Evolutionary conservation across 1,140 invertebrate genomes (phyloP), one percentile per base, ranked within the genome.

Genomic region (Drosophila nasuta): DNA sequence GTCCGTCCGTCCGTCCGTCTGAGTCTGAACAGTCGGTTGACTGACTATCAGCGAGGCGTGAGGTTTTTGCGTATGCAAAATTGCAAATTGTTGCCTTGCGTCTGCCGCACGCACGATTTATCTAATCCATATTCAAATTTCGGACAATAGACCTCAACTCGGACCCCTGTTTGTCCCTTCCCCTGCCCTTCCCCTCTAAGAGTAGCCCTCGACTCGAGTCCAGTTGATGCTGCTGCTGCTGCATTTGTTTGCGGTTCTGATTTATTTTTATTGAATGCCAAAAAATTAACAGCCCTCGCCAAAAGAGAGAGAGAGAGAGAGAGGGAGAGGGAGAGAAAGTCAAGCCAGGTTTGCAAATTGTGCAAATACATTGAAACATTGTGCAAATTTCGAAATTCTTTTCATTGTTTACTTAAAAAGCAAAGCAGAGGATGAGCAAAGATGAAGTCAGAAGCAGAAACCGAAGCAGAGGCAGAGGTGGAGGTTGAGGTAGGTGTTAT

Each of bases 41-140:
- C 59, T 35, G 59, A 17, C 59, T 17, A 20, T 48, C 57, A 43
- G 38, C 49, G 15, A 35, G 68, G 77, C 69, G 81, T 86, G 82
- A 81, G 81, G 81, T 46, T 59, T 57, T 48, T 66, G 46, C 62
- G 52, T 79, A 82, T 74, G 79, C 79, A 73, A 82, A 82, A 64
- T 64, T 65, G 41, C 63, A 45, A 82, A 73, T 78, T 62, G 57
- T 66, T 59, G 63, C 68, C 66, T 58, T 54, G 52, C 65, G 79
- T 46, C 52, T 35, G 66, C 38, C 66, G 71, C 78, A 88, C 81
- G 85, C 83, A 77, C 83, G 75, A 89, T 89, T 89, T 83, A 66
- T 72, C 77, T 88, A 89, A 88, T 89, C 83, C 83, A 89, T 88
- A 89, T 88, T 88, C 83, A 83, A 88, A 89, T 88, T 83, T 74